Percentiles rank a stretch among this genome's conserved stretches.
Conservation (phyloP, 2,113 vertebrate genomes). For the Oreochromis niloticus region DNA sequence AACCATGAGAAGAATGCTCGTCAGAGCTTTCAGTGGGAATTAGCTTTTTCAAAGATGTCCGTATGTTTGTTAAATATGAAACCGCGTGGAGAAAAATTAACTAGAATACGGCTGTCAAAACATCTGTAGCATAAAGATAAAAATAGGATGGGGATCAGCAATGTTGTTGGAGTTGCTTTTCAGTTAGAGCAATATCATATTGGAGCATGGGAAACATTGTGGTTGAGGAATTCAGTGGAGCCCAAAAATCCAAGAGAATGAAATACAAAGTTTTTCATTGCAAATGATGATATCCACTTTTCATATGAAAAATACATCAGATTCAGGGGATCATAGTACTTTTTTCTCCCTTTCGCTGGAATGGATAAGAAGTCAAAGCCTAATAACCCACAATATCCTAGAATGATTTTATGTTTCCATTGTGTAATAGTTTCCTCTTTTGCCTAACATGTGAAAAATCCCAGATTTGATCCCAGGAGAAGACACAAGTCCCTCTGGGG, state of each 20-base stretch:
- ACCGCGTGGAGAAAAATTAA: conserved; percentile 24
- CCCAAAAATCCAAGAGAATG: background rate
- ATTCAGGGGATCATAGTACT: background rate
- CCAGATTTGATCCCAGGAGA: background rate
- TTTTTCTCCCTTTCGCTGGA: background rate
- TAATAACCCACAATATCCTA: background rate
- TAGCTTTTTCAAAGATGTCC: conserved; percentile 36
- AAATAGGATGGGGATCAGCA: background rate
- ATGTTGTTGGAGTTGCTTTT: background rate
- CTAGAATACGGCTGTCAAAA: background rate
- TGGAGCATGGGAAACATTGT: background rate
- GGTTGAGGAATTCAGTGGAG: background rate
- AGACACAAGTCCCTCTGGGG: background rate
- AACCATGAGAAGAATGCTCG: conserved; percentile 38
- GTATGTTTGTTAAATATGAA: conserved; percentile 15
- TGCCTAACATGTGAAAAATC: background rate
- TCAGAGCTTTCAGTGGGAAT: conserved; percentile 40
- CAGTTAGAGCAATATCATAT: background rate
- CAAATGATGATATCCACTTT: background rate
- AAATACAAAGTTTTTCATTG: background rate
- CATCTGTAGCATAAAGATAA: background rate
- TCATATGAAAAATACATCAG: background rate
- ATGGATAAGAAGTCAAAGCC: background rate
- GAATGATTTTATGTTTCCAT: background rate
- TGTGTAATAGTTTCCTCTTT: background rate